Evolutionary conservation across 2,888 invertebrate genomes (phyloP), one percentile per base, ranked within the genome.

Genomic region (Rotaria magnacalcarata): DNA sequence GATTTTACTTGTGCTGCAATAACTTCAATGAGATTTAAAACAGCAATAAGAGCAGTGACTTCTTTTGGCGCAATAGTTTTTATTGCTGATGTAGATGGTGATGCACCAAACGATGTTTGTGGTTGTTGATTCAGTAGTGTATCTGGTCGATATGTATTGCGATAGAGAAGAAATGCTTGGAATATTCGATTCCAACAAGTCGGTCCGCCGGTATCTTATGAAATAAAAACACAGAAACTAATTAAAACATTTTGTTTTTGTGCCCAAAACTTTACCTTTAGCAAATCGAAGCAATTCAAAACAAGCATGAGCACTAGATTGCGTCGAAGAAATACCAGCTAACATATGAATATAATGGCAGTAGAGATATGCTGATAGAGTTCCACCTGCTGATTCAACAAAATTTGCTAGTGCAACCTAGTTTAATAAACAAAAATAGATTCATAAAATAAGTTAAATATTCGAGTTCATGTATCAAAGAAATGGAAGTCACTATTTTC

Each of bases 271-370:
- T 47, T 80, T 80, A 80, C 80, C 80, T 80, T 80, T 80, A 47
- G 80, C 80, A 80, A 80, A 80, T n/a, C 80, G 80, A 24, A 80
- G 19, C 47, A 80, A 47, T 80, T 43, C 43, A 47, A 80, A 80
- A 7, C 80, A 80, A 43, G 80, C 80, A 47, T 80, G 80, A 47
- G 80, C 80, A 80, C 80, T 80, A 10, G 47, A 80, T 80, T 80
- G 80, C 14, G 80, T 80, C 47, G 80, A 80, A 24, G 80, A 80
- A 6, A 80, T 80, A 10, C 80, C 80, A 43, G 80, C 80, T 80
- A 80, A 47, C 80, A 80, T 80, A 80, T 80, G 80, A 43, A 80
- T 80, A n/a, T 80, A 80, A 47, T 80, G 80, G 47, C 80, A 80
- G n/a, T 80, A 80, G 14, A 80, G 47, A 80, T 80, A 80, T 14